These are phyloP conservation scores for Syrrhaptes paradoxus DNA, from an alignment of 2,113 vertebrate genomes.

Conservation along the genomic window DNA sequence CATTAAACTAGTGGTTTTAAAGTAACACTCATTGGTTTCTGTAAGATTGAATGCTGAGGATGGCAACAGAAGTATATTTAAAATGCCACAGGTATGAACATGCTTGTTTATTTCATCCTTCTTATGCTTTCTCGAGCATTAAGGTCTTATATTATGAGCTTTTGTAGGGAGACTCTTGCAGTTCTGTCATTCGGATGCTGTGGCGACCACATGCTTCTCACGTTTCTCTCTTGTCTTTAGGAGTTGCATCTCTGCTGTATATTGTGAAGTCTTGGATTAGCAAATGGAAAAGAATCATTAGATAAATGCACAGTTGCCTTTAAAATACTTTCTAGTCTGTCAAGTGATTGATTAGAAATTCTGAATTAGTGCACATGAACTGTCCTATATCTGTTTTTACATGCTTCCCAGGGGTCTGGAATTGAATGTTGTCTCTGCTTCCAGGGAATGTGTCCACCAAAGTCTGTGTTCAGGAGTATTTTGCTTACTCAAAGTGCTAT, in stretches of 20 bases:
- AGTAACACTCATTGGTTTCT: background rate
- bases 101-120: background rate
- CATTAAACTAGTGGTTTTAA: background rate
- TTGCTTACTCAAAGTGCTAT: background rate
- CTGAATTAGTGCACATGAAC: background rate
- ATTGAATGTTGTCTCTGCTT: background rate
- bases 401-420: background rate
- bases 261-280: background rate
- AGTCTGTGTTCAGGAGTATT: background rate
- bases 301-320: background rate
- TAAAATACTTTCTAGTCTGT: background rate
- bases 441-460: background rate
- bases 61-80: background rate
- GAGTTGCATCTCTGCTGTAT: background rate
- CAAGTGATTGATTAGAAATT: background rate
- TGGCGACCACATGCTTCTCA: background rate
- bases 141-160: background rate
- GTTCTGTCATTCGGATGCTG: background rate
- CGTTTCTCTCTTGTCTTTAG: background rate
- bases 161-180: background rate
- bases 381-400: background rate
- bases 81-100: background rate
- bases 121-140: background rate
- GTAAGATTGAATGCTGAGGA: background rate
- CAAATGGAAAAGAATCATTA: background rate